Percentiles rank a stretch among this genome's conserved stretches.
Conservation (phyloP, 2,797 vertebrate genomes). For the Zenarchopterus dispar region DNA sequence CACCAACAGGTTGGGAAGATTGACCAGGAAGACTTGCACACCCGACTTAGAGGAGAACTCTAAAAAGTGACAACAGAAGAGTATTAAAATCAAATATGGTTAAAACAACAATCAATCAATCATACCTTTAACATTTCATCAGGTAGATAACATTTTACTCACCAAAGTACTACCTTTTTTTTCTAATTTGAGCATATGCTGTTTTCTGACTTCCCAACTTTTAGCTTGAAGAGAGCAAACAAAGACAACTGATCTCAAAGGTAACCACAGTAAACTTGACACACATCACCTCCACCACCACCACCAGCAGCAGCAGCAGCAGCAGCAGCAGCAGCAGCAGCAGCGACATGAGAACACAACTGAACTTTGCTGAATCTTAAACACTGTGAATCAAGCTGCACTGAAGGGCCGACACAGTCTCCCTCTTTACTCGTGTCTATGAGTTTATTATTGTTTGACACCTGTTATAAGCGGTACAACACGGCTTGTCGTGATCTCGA, state of each 20-base stretch:
- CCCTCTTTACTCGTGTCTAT: constrained; percentile 3
- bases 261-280: background rate
- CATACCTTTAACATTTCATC: background rate
- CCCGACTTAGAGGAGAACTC: constrained; percentile 89
- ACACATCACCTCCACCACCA: constrained; percentile 29
- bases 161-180: background rate
- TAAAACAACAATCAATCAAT: background rate
- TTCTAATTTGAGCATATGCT: background rate
- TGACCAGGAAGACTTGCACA: constrained; percentile 91
- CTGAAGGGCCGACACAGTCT: constrained; percentile 26
- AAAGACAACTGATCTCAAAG: no score
- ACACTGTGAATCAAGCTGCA: constrained; percentile 51
- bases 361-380: background rate
- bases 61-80: constrained; percentile 57
- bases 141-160: background rate
- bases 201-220: background rate
- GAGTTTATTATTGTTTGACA: constrained; percentile 4
- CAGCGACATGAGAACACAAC: constrained; percentile 11
- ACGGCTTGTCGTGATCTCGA: background rate
- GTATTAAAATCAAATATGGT: background rate
- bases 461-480: constrained; percentile 1
- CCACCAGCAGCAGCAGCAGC: constrained; percentile 19
- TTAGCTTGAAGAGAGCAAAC: no score
- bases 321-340: constrained; percentile 21
- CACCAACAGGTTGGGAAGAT: constrained; percentile 75